phyloP scores from a whole-genome alignment of 2,797 vertebrate species.

The Poecilia velifera region DNA sequence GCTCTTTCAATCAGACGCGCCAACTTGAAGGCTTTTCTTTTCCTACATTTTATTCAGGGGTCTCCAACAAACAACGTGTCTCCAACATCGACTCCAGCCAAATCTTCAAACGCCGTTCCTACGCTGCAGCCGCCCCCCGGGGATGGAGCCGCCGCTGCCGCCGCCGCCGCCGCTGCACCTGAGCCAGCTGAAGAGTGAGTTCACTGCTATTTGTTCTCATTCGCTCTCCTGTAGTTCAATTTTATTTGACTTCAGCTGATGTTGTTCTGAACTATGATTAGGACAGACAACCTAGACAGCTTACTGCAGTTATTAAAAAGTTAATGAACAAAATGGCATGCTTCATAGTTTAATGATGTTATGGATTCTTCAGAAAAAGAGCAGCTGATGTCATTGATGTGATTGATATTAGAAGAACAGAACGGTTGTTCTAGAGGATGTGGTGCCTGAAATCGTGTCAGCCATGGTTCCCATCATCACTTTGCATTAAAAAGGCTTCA shows the following conservation, averaged over 20 bases:
- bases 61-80: slow-evolving; percentile 95
- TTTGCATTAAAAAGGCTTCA: not conserved
- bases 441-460: not conserved
- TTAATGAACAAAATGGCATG: not conserved
- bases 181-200: slow-evolving; percentile 82
- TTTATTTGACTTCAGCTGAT: not conserved
- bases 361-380: not conserved
- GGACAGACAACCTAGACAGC: not conserved
- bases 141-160: slow-evolving; percentile 72
- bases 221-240: not conserved
- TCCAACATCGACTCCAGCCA: slow-evolving; percentile 95
- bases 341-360: not conserved
- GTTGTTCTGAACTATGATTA: not conserved
- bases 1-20: not conserved
- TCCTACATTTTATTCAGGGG: slow-evolving; percentile 79
- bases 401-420: not conserved
- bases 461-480: not conserved
- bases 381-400: not conserved
- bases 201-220: not conserved
- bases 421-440: not conserved
- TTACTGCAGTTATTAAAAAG: not conserved
- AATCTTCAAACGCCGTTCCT: slow-evolving; percentile 89
- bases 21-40: not conserved
- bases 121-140: slow-evolving; percentile 80
- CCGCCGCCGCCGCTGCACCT: slow-evolving; percentile 77